These are phyloP conservation scores for Lathronympha strigana DNA, from an alignment of 2,888 invertebrate genomes.

Conservation along the genomic window DNA sequence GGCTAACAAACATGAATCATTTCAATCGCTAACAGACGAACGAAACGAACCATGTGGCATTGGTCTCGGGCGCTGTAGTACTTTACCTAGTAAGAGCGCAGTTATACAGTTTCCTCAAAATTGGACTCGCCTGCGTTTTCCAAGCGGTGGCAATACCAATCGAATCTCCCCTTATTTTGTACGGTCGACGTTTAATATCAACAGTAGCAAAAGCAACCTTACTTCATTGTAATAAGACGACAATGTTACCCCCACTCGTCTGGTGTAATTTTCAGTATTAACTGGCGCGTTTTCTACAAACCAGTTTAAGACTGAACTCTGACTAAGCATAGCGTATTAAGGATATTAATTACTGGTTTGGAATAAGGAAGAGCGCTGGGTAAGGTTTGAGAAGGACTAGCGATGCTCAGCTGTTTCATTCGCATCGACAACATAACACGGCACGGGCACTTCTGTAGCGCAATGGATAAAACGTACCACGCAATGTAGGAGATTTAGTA, in stretches of 20 bases:
- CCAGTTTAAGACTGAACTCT: neutral
- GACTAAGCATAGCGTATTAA: neutral
- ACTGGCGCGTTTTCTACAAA: neutral
- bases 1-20: slow-evolving; percentile 30
- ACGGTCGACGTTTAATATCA: too few relatives aligned
- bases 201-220: too few relatives aligned
- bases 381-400: neutral
- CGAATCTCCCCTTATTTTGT: slow-evolving; percentile 56
- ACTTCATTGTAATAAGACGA: too few relatives aligned
- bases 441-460: neutral
- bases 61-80: neutral
- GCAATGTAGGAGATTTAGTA: neutral
- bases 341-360: neutral
- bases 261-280: neutral
- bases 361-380: neutral
- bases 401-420: slow-evolving; percentile 74
- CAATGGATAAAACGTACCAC: neutral
- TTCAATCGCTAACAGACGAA: neutral
- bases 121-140: neutral
- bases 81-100: neutral
- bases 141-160: slow-evolving; percentile 45
- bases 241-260: too few relatives aligned
- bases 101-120: neutral
- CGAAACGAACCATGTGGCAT: neutral
- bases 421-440: slow-evolving; percentile 43